phyloP scores from a whole-genome alignment of 92 coral and sea anemone species.

The Phenganax subtilis region DNA sequence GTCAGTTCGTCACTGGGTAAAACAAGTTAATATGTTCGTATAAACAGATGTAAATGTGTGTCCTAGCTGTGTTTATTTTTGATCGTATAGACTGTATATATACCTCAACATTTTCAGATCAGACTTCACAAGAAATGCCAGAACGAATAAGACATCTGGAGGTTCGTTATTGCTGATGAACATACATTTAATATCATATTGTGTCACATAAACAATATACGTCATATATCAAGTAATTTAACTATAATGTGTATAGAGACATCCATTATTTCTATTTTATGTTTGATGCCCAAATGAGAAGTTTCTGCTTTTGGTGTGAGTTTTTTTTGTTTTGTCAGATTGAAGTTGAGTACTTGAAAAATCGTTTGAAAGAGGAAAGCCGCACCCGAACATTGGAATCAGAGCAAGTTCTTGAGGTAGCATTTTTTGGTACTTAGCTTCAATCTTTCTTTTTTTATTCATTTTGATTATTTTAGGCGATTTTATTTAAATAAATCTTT shows the following conservation, averaged over 20 bases:
- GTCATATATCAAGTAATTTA: too few relatives aligned
- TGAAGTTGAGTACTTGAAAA: conserved; percentile 68
- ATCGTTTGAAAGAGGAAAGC: conserved; percentile 71
- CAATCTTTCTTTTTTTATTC: neutral
- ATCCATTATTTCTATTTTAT: too few relatives aligned
- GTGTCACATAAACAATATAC: neutral
- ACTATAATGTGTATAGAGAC: too few relatives aligned
- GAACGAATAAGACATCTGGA: conserved; percentile 24
- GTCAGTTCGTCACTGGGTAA: conserved; percentile 18
- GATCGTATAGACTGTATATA: neutral
- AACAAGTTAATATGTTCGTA: neutral
- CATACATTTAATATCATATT: neutral
- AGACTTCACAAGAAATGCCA: neutral
- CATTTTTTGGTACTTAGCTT: neutral
- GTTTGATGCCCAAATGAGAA: too few relatives aligned
- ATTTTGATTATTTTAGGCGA: neutral
- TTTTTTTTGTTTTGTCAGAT: conserved; percentile 41
- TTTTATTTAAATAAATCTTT: neutral
- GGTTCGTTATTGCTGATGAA: neutral
- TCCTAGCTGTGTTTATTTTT: neutral
- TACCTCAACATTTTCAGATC: neutral
- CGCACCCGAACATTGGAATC: conserved; percentile 69
- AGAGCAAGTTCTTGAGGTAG: conserved; percentile 77
- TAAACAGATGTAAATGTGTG: neutral
- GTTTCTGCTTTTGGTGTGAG: neutral